Evolutionary conservation across 2,888 invertebrate genomes (phyloP), one percentile per base, ranked within the genome.

Genomic region (Galeopsomyia nigrocyanea): DNA sequence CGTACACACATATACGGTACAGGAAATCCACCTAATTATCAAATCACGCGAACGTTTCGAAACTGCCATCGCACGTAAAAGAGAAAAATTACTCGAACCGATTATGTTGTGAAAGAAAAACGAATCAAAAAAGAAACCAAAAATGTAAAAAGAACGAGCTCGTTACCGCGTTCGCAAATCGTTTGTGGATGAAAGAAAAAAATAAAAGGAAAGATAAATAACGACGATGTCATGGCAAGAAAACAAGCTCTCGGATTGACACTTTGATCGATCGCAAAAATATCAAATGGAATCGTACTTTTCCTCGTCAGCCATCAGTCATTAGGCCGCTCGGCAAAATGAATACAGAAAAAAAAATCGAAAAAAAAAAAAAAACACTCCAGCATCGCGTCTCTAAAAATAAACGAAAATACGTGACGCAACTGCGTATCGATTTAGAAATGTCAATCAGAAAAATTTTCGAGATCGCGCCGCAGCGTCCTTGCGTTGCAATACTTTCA

Each of bases 111-210:
- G 49, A 61, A 49, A 61, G 39, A 39, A 39, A 58, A 56, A 70
- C 58, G 64, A 22, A 39, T 13, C 31, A 16, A 10, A 58, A 16
- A 10, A 58, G 49, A 60, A 70, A 26, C 57, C 26, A 21, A 19
- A 31, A 19, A n/a, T n/a, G n/a, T 47, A 55, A n/a, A 14, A 49
- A 47, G 58, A 71, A 61, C 58, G 31, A 65, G 70, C 65, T 71
- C 53, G 21, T 61, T 50, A 50, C 21, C 50, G 53, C 55, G n/a
- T 3, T 3, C 26, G 26, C 5, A 26, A 64, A 61, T 61, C 55
- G 16, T 53, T 21, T 17, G 14, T 26, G 9, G n/a, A 21, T 0
- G 10, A 19, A 10, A 16, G 31, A 16, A 16, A 9, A 39, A 26
- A 39, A 31, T 1, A 57, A n/a, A 16, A 57, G 31, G n/a, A 60